Percentiles rank a stretch among this genome's conserved stretches.
These are phyloP conservation scores for Galeopsomyia nigrocyanea DNA, from an alignment of 2,888 invertebrate genomes.

Conservation along the genomic window DNA sequence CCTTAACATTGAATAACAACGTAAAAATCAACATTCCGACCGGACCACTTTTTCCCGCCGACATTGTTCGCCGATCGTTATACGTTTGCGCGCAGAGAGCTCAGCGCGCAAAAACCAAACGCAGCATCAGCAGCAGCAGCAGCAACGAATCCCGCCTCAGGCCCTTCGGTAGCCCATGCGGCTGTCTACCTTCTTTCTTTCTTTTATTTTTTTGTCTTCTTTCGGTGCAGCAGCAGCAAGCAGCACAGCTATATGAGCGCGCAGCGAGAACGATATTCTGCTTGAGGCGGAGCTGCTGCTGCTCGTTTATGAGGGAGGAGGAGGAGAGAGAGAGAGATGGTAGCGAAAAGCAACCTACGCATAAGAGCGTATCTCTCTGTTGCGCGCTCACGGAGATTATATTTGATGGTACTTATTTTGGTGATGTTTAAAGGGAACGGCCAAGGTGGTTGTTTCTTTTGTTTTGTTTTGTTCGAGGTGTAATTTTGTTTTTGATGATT, in stretches of 20 bases:
- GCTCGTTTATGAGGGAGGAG: conserved; percentile 34
- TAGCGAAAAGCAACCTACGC: too few species aligned
- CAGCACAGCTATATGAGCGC: background rate
- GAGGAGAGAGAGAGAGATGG: conserved; percentile 8
- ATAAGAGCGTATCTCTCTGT: background rate
- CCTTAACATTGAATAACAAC: conserved; percentile 49
- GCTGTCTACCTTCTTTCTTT: conserved; percentile 1
- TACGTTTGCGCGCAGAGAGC: conserved; percentile 39
- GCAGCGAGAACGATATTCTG: conserved; percentile 44
- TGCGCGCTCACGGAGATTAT: background rate
- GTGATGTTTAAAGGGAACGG: too few species aligned
- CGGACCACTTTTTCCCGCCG: conserved; percentile 48
- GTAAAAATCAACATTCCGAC: conserved; percentile 49
- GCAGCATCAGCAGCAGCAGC: conserved; percentile 42
- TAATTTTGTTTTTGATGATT: too few species aligned
- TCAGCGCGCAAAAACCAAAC: conserved; percentile 41
- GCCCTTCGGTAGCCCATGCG: conserved; percentile 65
- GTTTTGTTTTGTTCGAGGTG: too few species aligned
- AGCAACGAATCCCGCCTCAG: conserved; percentile 31
- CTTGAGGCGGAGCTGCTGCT: conserved; percentile 18
- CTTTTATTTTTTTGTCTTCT: conserved; percentile 50
- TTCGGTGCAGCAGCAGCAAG: conserved; percentile 61
- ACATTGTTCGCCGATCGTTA: conserved; percentile 49
- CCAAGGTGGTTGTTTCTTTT: too few species aligned
- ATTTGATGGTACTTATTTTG: too few species aligned